These are phyloP conservation scores for Cepaea hortensis DNA, from an alignment of 2,888 invertebrate genomes.

Conservation along the genomic window DNA sequence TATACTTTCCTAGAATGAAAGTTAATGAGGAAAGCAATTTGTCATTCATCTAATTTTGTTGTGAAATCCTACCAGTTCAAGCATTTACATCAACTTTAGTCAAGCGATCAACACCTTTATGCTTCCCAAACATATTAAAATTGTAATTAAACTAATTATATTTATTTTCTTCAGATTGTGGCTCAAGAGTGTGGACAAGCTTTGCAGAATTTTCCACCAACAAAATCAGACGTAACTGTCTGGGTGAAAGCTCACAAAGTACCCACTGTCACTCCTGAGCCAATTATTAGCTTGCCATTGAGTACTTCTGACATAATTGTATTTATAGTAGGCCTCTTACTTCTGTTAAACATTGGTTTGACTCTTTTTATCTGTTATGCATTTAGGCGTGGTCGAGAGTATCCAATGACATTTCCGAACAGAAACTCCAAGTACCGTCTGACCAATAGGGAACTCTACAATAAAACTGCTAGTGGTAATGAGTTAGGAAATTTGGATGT, in stretches of 20 bases:
- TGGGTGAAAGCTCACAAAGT: slow-evolving; percentile 15
- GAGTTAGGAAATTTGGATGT: neutral
- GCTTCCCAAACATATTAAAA: neutral
- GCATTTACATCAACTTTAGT: too few relatives aligned
- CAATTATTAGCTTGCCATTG: slow-evolving; percentile 19
- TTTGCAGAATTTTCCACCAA: neutral
- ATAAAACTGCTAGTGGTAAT: neutral
- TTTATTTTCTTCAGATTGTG: slow-evolving; percentile 25
- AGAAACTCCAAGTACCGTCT: slow-evolving; percentile 32
- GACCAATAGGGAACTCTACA: neutral
- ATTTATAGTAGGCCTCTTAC: slow-evolving; percentile 34
- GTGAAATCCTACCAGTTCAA: too few relatives aligned
- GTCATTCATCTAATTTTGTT: too few relatives aligned
- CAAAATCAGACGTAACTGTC: slow-evolving; percentile 11
- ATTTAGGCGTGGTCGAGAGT: neutral
- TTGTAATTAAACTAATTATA: neutral
- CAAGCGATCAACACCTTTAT: too few relatives aligned
- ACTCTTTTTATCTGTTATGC: slow-evolving; percentile 32
- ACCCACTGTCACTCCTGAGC: neutral
- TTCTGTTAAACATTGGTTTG: slow-evolving; percentile 22
- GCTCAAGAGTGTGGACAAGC: slow-evolving; percentile 10
- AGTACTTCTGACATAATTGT: slow-evolving; percentile 33
- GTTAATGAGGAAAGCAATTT: too few relatives aligned
- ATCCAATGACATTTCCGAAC: neutral
- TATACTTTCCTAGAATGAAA: too few relatives aligned